phyloP scores from a whole-genome alignment of 2,113 vertebrate genomes.

The Taurulus bubalis region DNA sequence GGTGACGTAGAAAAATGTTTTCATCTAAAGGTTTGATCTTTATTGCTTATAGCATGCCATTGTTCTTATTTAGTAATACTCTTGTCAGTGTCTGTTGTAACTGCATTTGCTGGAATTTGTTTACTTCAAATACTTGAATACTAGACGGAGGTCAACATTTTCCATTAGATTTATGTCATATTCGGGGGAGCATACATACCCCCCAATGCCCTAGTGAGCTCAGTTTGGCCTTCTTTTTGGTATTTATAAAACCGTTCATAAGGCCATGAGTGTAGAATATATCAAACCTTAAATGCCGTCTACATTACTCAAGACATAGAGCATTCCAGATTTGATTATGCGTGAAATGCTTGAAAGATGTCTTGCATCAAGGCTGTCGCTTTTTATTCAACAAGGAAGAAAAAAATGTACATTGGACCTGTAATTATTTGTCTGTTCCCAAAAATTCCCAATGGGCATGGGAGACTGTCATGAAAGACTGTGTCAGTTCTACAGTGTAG shows the following conservation, averaged over 20 bases:
- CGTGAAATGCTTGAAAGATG: background rate
- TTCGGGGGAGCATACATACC: no score
- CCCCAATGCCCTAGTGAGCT: no score
- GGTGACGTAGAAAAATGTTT: background rate
- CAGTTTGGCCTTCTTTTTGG: background rate
- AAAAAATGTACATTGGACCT: no score
- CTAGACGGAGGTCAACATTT: background rate
- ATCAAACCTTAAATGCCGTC: background rate
- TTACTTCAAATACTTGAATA: background rate
- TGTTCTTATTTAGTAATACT: background rate
- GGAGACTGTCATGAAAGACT: background rate
- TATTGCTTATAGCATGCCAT: background rate
- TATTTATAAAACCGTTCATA: background rate
- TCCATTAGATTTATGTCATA: no score
- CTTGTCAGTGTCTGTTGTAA: background rate
- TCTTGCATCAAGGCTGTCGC: background rate
- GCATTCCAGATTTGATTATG: background rate
- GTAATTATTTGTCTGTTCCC: background rate
- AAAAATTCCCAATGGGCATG: background rate
- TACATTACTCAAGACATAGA: background rate
- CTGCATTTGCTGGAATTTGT: background rate
- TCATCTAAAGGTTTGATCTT: background rate
- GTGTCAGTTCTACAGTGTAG: background rate
- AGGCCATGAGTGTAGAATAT: background rate
- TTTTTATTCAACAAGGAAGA: background rate